These are phyloP conservation scores for Crepidodera aurea DNA, from an alignment of 2,888 invertebrate species.

Conservation along the genomic window DNA sequence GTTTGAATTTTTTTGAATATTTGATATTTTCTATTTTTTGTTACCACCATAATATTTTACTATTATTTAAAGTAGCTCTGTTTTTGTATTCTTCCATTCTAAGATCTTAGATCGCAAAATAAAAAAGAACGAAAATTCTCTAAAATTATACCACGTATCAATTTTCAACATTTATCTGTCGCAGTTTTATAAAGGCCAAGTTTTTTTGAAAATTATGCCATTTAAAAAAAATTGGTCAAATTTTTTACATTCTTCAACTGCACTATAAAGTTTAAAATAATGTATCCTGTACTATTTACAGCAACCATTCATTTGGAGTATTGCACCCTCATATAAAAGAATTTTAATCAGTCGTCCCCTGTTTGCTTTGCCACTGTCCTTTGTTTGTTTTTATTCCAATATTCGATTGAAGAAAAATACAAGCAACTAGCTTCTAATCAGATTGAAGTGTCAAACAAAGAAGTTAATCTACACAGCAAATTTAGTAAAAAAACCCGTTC, in stretches of 20 bases:
- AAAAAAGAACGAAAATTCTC: too few species aligned
- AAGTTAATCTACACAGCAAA: conserved; percentile 19
- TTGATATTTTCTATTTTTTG: too few species aligned
- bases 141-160: too few species aligned
- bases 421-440: conserved; percentile 23
- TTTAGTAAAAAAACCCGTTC: conserved; percentile 9
- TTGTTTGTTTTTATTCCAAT: conserved; percentile 33
- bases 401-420: conserved; percentile 34
- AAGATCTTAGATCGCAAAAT: too few species aligned
- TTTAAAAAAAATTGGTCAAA: too few species aligned
- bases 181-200: too few species aligned
- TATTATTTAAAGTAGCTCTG: too few species aligned
- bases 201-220: too few species aligned
- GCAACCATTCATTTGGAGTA: conserved; percentile 30
- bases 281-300: background rate
- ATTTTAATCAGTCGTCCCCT: conserved; percentile 33
- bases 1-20: background rate
- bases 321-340: conserved; percentile 35
- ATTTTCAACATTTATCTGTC: too few species aligned
- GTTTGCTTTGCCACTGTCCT: conserved; percentile 31
- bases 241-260: too few species aligned
- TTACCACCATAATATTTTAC: too few species aligned
- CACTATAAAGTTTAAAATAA: background rate
- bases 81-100: too few species aligned
- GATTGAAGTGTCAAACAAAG: conserved; percentile 25